Base-by-base conservation (phyloP, 2,888 invertebrate species). In the Charanyca ferruginea region DNA sequence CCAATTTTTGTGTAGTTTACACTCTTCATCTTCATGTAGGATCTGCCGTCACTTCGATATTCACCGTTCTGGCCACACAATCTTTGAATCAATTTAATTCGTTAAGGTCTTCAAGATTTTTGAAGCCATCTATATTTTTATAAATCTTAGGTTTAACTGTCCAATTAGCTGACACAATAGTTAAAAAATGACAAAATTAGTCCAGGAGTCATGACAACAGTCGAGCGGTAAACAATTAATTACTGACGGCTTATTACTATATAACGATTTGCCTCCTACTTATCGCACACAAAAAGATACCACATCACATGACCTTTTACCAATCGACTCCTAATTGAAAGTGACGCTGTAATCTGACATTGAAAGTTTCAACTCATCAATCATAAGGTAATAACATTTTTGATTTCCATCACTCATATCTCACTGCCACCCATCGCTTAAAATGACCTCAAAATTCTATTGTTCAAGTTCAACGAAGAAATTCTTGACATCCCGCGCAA, bases 391-490 rank as follows among this genome's bases (percentile, higher is more conserved):
- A 66, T 58, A 61, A 52, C 52, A 38, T 63, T 61, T 71, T 66
- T 68, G 72, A 80, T 80, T 49, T 66, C 49, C 62, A 72, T 65
- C 71, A 25, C 23, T 63, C 66, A 69, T 68, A 51, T 65, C n/a
- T 77, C 58, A 63, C 35, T 42, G 52, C 60, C 58, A 41, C 54
- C 59, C 53, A 59, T 62, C 58, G 54, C 7, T 65, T 55, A 9
- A 13, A 38, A 49, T 69, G 62, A 78, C 69, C 58, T 76, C 38
- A 42, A 66, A 59, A 32, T 53, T 42, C 54, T 41, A 75, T 73
- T 78, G 70, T 80, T 76, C 60, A 64, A 63, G 66, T 68, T 78
- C 67, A 63, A 49, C 51, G 55, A 42, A 23, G 66, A 70, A 77
- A 70, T 70, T 66, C 65, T 68, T 63, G 18, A 53, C 59, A 22